Base-by-base conservation (phyloP, 2,113 vertebrate genomes). In the Cygnus buccinator region DNA sequence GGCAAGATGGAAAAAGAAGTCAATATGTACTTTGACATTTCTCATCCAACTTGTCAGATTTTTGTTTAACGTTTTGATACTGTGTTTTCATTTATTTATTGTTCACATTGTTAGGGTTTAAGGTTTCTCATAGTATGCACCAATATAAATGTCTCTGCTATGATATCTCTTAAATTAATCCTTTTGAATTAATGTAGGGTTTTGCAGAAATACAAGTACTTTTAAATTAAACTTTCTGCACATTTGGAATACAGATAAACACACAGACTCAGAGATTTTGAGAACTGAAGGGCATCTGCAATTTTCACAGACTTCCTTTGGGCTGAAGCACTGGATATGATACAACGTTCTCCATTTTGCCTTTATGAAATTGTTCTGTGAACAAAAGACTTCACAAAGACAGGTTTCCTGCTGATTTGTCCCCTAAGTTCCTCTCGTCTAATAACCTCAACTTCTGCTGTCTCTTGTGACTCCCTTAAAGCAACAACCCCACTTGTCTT, bases 1-100 rank as follows among this genome's bases (percentile, higher is more conserved):
- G 93, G 95, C 85, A 93, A 75, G 68, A 63, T 81, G 86, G 54
- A 57, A 90, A 88, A 90, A 87, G 7, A 91, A 93, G 93, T 76
- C 72, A 90, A 52, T 91, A 80, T 54, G 25, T 67, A 61, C 33
- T 65, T 92, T 92, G 93, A 92, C 4, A 5, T 84, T 78, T 48
- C 39, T 96, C 57, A 92, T 92, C 52, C 57, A 89, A 72, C 43
- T 66, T 92, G 66, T 82, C 89, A 79, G 52, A 81, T 83, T 80
- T 94, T 85, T 90, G 37, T 57, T 81, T 75, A 57, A 71, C 84
- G 62, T 79, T 78, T 87, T 84, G 65, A 35, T 80, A 72, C 9
- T 48, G 13, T 8, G 63, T 85, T 76, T 91, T 88, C 44, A 76
- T 92, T 70, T 83, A 48, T 87, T 79, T 95, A 28, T 83, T 80